phyloP scores from a whole-genome alignment of 37 sponge, comb jelly and placozoan species.

The Haliclona indistincta region DNA sequence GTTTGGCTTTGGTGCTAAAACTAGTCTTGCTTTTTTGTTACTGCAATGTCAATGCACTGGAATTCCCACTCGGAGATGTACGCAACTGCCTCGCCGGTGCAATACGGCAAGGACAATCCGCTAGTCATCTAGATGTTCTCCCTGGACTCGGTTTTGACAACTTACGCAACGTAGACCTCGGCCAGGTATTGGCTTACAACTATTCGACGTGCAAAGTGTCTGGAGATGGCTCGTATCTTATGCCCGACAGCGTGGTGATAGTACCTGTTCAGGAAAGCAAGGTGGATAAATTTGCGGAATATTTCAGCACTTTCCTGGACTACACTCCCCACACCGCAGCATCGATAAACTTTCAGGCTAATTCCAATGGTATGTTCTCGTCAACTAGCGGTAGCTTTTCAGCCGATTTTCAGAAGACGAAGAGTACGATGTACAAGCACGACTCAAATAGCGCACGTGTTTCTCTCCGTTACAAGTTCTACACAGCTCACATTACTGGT shows the following conservation, averaged over 20 bases:
- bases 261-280: slow-evolving; percentile 57
- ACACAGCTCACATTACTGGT: slow-evolving; percentile 36
- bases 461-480: slow-evolving; percentile 50
- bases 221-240: slow-evolving; percentile 62
- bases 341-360: slow-evolving; percentile 51
- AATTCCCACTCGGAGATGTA: slow-evolving; percentile 59
- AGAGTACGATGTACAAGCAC: slow-evolving; percentile 33
- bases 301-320: slow-evolving; percentile 55
- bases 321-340: slow-evolving; percentile 49
- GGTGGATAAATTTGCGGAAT: slow-evolving; percentile 43
- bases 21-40: too few relatives aligned
- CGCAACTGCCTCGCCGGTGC: slow-evolving; percentile 58
- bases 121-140: slow-evolving; percentile 60
- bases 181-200: slow-evolving; percentile 44
- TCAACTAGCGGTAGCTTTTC: slow-evolving; percentile 63
- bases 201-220: slow-evolving; percentile 62
- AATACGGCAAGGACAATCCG: slow-evolving; percentile 4
- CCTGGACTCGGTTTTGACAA: slow-evolving; percentile 81
- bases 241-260: slow-evolving; percentile 50
- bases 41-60: too few relatives aligned
- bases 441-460: slow-evolving; percentile 43
- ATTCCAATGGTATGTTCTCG: slow-evolving; percentile 36
- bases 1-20: too few relatives aligned
- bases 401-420: slow-evolving; percentile 26
- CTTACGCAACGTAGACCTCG: slow-evolving; percentile 70